Evolutionary conservation across 1,140 invertebrate genomes (phyloP), one percentile per base, ranked within the genome.

Genomic region (Drosophila murphyi): DNA sequence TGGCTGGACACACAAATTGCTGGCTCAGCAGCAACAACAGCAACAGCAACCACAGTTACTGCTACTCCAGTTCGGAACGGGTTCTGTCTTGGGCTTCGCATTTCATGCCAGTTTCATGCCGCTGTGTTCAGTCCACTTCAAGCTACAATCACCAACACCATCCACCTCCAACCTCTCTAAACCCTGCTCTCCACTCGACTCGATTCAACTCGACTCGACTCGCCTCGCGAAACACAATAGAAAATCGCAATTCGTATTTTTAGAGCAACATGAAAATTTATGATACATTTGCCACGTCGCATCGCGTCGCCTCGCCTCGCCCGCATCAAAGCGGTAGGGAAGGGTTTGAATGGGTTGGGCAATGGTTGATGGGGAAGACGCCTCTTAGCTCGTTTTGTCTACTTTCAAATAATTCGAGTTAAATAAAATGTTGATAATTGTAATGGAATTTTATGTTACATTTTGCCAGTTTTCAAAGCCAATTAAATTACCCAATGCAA

Each of bases 231-330:
- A 68, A 72, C 80, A 87, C 82, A 87, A 87, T 87, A 88, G 82
- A 87, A 88, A 88, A 87, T 87, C 83, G 83, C 80, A 81, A 69
- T 75, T 78, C 72, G 76, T 78, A 75, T 75, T 78, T 77, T 78
- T 78, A 65, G 74, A 82, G 79, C 63, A 87, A 72, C 83, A 87
- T 88, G 83, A 87, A 87, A 87, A 87, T 87, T 88, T 87, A 87
- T 87, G 83, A 88, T 88, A 80, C 83, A 87, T 87, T 78, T 76
- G 72, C 60, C 68, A 48, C 72, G 50, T 62, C 60, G 57, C 65
- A 60, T 68, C 39, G 54, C 51, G 41, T 37, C 20, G 37, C 55
- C 8, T 5, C 31, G 51, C 28, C 20, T 41, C 43, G 31, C 6
- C 29, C 55, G 31, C 37, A 43, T 41, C 37, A 8, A 8, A 10